Percentiles rank a stretch among this genome's conserved stretches.
phyloP scores from a whole-genome alignment of 2,797 vertebrate genomes.

The Odontamblyopus rebecca region DNA sequence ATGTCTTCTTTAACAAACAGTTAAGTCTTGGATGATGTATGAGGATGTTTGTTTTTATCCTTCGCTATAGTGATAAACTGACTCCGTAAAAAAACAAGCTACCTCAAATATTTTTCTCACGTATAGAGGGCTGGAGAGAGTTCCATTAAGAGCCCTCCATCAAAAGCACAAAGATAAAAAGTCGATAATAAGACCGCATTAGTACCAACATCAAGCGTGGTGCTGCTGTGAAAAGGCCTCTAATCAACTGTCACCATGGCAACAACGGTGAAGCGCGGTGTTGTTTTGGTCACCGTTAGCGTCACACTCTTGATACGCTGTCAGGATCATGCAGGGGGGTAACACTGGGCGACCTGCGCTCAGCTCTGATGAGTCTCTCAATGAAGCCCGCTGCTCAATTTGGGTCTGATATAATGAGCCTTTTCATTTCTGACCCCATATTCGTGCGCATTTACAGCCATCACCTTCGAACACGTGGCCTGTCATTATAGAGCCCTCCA shows the following conservation, averaged over 20 bases:
- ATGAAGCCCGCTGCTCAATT: constrained; percentile 16
- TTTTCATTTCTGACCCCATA: constrained; percentile 17
- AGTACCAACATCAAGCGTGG: neutral
- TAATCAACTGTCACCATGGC: constrained; percentile 5
- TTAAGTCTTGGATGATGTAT: neutral
- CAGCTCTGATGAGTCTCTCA: constrained; percentile 26
- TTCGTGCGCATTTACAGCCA: constrained; percentile 38
- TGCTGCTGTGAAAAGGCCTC: constrained; percentile 8
- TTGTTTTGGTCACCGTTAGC: neutral
- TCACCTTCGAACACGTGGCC: constrained; percentile 17
- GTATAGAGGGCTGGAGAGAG: neutral
- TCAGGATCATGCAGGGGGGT: neutral
- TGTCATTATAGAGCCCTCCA: constrained; percentile 34
- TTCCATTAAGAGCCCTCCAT: neutral
- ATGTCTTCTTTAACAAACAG: neutral
- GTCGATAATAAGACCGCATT: neutral
- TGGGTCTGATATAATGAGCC: constrained; percentile 25
- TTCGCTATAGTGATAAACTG: neutral
- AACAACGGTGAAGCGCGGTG: no score
- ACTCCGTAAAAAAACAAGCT: neutral
- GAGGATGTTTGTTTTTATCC: neutral
- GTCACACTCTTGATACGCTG: neutral
- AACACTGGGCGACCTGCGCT: constrained; percentile 3
- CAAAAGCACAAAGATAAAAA: constrained; percentile 7
- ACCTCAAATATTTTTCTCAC: neutral